Evolutionary conservation across 2,113 vertebrate genomes (phyloP).

Genomic region (Malurus cyaneus): DNA sequence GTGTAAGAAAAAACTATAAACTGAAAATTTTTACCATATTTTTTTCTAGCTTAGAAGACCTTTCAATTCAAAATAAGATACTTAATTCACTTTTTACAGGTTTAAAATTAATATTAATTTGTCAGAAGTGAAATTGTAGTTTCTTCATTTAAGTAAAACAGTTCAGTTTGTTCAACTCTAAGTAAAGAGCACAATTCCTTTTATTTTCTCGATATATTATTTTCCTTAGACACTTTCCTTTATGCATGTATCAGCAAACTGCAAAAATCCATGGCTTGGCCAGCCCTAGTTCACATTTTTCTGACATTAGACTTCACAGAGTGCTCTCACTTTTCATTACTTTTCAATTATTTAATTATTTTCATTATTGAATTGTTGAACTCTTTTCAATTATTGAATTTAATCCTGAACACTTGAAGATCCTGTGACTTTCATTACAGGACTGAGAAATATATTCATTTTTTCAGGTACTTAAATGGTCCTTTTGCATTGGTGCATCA

Average conservation of each 20-base stretch:
- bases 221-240: background rate
- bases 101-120: background rate
- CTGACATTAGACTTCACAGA: background rate
- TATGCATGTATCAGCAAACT: background rate
- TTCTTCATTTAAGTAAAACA: background rate
- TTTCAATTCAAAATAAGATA: background rate
- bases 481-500: accelerated
- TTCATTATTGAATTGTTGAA: background rate
- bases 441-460: background rate
- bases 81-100: background rate
- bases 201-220: background rate
- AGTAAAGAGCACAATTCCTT: accelerated
- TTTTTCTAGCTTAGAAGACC: background rate
- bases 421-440: background rate
- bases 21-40: background rate
- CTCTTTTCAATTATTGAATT: background rate
- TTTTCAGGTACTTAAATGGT: background rate
- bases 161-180: background rate
- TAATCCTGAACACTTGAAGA: background rate
- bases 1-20: background rate
- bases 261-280: background rate
- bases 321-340: background rate
- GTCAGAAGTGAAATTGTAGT: background rate
- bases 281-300: background rate
- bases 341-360: background rate